Conservation (phyloP, 2,888 invertebrate species). For the Cheilosia pagana region DNA sequence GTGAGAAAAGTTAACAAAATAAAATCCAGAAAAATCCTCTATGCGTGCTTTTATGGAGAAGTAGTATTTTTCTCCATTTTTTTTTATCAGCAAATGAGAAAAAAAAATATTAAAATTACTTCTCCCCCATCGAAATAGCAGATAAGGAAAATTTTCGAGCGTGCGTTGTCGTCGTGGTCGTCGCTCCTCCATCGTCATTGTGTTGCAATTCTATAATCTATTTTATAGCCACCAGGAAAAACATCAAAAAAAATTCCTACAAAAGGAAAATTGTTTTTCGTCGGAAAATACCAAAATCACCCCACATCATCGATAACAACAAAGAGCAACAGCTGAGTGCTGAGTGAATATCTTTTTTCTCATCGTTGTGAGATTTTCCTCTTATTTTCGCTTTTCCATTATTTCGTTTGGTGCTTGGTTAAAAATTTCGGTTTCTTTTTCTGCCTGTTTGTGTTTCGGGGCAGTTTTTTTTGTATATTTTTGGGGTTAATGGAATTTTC, state of each 20-base stretch:
- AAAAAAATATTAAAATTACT: slow-evolving; percentile 8
- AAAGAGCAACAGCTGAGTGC: slow-evolving; percentile 57
- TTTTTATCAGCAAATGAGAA: slow-evolving; percentile 49
- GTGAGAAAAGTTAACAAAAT: slow-evolving; percentile 1
- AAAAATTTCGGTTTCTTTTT: slow-evolving; percentile 11
- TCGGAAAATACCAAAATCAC: slow-evolving; percentile 31
- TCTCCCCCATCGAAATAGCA: slow-evolving; percentile 12
- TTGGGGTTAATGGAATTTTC: slow-evolving; percentile 45
- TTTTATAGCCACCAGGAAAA: neutral
- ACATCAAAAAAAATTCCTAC: neutral
- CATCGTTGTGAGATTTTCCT: slow-evolving; percentile 10
- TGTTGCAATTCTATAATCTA: slow-evolving; percentile 49
- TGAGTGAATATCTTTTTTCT: slow-evolving; percentile 17
- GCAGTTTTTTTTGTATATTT: slow-evolving; percentile 25
- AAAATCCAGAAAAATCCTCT: neutral
- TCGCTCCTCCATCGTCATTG: slow-evolving; percentile 25
- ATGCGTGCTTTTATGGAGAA: slow-evolving; percentile 4
- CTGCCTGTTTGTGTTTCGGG: slow-evolving; percentile 22
- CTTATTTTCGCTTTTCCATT: slow-evolving; percentile 16
- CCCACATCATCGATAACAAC: slow-evolving; percentile 25
- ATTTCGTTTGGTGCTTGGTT: slow-evolving; percentile 2
- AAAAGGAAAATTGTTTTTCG: neutral
- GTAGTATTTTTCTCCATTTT: slow-evolving; percentile 35
- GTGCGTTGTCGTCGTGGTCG: slow-evolving; percentile 41
- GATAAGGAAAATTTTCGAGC: slow-evolving; percentile 50